A percentile compares a stretch with the other conserved stretches of the same genome.
phyloP scores from a whole-genome alignment of 1,140 invertebrate species.

The Mycetomoellerius zeteki region DNA sequence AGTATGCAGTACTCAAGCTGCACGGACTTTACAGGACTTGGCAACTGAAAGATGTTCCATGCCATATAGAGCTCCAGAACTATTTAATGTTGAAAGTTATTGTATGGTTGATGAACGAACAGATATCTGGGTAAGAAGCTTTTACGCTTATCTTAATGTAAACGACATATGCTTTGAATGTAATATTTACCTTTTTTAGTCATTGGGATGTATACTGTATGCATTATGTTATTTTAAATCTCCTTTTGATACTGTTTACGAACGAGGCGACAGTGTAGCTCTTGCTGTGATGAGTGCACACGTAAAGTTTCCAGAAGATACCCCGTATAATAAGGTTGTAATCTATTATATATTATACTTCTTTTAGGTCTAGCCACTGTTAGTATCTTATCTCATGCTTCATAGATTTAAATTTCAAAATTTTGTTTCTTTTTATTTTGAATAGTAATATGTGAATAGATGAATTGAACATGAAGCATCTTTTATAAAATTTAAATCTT shows the following conservation, averaged over 20 bases:
- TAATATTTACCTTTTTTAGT: constrained; percentile 88
- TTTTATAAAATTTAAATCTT: not conserved
- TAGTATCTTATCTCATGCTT: not conserved
- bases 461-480: not conserved
- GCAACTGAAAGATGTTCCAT: constrained; percentile 95
- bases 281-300: constrained; percentile 94
- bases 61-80: constrained; percentile 95
- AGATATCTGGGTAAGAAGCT: constrained; percentile 93
- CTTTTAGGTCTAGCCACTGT: not conserved
- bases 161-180: not conserved
- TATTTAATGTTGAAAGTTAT: constrained; percentile 94
- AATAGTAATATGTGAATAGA: not conserved
- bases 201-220: constrained; percentile 94
- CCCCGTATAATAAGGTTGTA: constrained; percentile 89
- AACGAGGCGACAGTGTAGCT: constrained; percentile 95
- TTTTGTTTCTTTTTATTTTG: not conserved
- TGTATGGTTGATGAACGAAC: constrained; percentile 94
- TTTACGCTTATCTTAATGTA: not conserved
- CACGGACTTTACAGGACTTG: constrained; percentile 92
- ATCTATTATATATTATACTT: not conserved
- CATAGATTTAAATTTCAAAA: not conserved
- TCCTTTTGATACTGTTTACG: constrained; percentile 94
- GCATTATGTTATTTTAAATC: constrained; percentile 95
- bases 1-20: constrained; percentile 91
- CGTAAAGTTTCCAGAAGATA: constrained; percentile 91